phyloP scores from a whole-genome alignment of 2,797 vertebrate genomes.

The Macroramphosus scolopax region DNA sequence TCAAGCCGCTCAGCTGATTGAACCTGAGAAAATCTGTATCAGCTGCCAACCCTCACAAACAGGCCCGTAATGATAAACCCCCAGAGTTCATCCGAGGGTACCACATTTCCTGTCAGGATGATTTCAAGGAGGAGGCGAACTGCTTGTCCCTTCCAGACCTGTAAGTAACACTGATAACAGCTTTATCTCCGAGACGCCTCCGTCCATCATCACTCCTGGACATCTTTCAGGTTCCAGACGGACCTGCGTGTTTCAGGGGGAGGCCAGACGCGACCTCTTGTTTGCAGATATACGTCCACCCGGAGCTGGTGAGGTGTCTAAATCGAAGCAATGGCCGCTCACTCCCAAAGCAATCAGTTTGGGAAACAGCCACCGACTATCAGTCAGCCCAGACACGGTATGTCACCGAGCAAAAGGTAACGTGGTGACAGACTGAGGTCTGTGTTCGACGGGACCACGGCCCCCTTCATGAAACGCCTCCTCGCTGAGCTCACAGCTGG shows the following conservation, averaged over 20 bases:
- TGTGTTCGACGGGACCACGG: slow-evolving; percentile 31
- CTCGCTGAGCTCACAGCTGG: slow-evolving; percentile 56
- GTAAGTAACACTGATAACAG: slow-evolving; percentile 52
- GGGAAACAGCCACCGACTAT: slow-evolving; percentile 53
- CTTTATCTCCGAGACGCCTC: slow-evolving; percentile 43
- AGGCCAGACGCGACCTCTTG: slow-evolving; percentile 17
- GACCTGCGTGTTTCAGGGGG: slow-evolving; percentile 8
- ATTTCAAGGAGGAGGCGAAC: slow-evolving; percentile 39
- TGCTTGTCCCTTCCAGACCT: slow-evolving; percentile 32
- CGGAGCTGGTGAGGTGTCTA: slow-evolving; percentile 22
- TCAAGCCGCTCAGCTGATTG: slow-evolving; percentile 71
- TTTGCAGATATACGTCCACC: slow-evolving; percentile 26
- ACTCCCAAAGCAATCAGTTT: slow-evolving; percentile 51
- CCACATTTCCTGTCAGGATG: slow-evolving; percentile 46
- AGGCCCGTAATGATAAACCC: no score
- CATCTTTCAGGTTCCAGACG: slow-evolving; percentile 24
- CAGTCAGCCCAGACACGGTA: slow-evolving; percentile 44
- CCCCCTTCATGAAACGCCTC: slow-evolving; percentile 44
- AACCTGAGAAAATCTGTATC: slow-evolving; percentile 67
- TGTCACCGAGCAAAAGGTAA: slow-evolving; percentile 58
- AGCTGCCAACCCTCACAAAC: slow-evolving; percentile 44
- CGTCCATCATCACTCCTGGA: slow-evolving; percentile 49
- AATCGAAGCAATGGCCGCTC: slow-evolving; percentile 33
- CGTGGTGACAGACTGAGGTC: slow-evolving; percentile 48
- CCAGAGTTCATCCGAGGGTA: no score